Conservation (phyloP, 2,797 vertebrate genomes). For the Falco columbarius region DNA sequence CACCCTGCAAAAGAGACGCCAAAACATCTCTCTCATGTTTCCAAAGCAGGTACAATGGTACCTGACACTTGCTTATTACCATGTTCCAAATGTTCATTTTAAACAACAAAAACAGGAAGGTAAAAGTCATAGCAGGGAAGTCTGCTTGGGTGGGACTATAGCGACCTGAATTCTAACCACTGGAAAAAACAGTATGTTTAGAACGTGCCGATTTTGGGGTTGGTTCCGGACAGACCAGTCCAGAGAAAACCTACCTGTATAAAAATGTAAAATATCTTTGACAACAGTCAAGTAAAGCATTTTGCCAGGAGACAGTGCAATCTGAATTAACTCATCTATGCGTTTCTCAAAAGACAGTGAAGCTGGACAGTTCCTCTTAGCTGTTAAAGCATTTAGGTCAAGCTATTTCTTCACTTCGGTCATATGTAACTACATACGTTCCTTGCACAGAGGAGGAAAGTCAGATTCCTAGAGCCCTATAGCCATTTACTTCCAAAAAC, state of each 20-base stretch:
- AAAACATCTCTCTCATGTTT: background rate
- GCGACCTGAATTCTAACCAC: background rate
- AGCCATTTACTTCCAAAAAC: background rate
- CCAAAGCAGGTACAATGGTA: background rate
- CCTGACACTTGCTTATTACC: background rate
- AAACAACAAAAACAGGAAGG: background rate
- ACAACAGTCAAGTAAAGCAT: background rate
- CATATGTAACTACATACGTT: accelerated
- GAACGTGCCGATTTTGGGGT: accelerated
- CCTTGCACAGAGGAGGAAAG: background rate
- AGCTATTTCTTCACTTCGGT: background rate
- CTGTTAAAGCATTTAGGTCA: background rate
- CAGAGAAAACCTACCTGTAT: background rate
- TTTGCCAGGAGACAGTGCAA: background rate
- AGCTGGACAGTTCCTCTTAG: background rate
- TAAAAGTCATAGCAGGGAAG: background rate
- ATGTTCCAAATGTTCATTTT: background rate
- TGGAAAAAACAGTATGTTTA: background rate
- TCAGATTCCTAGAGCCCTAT: background rate
- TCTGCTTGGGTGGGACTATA: background rate
- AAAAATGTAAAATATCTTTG: background rate
- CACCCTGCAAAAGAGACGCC: background rate
- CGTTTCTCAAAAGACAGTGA: background rate
- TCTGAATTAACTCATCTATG: background rate
- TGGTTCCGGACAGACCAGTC: background rate